Evolutionary conservation across 2,888 invertebrate species (phyloP), one percentile per base, ranked within the genome.

Genomic region (Drosophila histrio): DNA sequence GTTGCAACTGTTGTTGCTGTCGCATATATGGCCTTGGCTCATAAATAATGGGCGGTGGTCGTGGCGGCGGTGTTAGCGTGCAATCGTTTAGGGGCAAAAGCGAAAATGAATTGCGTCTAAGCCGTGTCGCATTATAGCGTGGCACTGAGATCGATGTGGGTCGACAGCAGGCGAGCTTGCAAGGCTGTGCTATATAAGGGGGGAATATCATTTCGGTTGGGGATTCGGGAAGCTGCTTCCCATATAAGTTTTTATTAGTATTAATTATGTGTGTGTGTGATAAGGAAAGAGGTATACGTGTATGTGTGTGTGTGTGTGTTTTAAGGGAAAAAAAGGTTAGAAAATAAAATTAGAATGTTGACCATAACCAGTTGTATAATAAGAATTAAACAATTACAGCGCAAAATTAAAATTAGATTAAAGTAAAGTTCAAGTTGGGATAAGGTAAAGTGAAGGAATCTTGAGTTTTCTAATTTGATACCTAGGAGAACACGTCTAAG

Each of bases 151-250:
- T 77, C 61, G 91, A 90, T 32, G 88, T 83, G 62, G 91, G 90
- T 44, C 90, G 91, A 77, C 91, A 91, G 78, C 91, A 91, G 67
- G 91, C 87, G 58, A 91, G 84, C 78, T 91, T 89, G 72, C 91
- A 91, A 19, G 91, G 91, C 52, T 89, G 91, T 59, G 91, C 91
- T 72, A 91, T 91, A 65, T 91, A 91, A 43, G 91, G 91, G 46
- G 91, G 91, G 83, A 91, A 91, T 56, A 91, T 83, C 90, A 91
- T 90, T 91, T 91, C 91, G 72, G 84, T 89, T 53, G 91, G 90
- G 79, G 91, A 89, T 72, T 91, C 91, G 79, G 91, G 90, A 75
- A 91, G 88, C 91, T 91, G 81, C 78, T 70, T 69, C 60, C 57
- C 62, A 56, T 43, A 38, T 1, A 39, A 26, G 9, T 24, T 24